Evolutionary conservation across 2,797 vertebrate genomes (phyloP), one percentile per base, ranked within the genome.

Genomic region (Falco cherrug): DNA sequence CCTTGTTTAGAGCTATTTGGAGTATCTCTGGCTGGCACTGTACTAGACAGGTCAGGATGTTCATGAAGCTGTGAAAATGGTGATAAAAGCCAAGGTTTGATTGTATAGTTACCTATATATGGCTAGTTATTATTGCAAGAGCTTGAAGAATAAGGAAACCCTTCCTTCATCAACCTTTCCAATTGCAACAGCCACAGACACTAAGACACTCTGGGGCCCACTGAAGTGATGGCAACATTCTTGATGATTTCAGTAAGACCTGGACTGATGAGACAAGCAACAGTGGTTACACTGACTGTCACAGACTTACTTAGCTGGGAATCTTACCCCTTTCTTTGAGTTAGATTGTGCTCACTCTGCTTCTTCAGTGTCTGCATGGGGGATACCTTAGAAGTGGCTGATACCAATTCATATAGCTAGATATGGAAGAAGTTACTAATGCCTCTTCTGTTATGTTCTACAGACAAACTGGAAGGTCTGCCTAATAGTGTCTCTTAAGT

Each of bases 1-100:
- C n/a, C 75, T 87, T 78, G 29, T 93, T 95, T 82, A 87, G 84
- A 73, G 47, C 50, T 84, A 31, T 84, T 95, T 90, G 80, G 59
- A 82, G 11, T 59, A 45, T 28, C 59, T 89, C 39, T 81, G 59
- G 20, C 21, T 82, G 63, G 13, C 47, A 20, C 15, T 57, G 51
- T 16, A 41, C 53, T 21, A 70, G 67, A n/a, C 56, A 70, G 29
- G 37, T 67, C 81, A 87, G 71, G 74, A 79, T 79, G 51, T 37
- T 85, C 80, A 54, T 19, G 39, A 82, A 85, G 57, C 11, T 83
- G 28, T 64, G 64, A 83, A 77, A 56, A 50, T 14, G 16, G 67
- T 67, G 53, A 71, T 91, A 95, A 94, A 93, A 95, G 16, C 22
- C 54, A 79, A 67, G n/a, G 60, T 51, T 87, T 84, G n/a, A 57